Percentiles rank a stretch among this genome's conserved stretches.
Evolutionary conservation across 2,113 vertebrate genomes (phyloP).

Genomic region (Pseudolaguvia tuberculata): DNA sequence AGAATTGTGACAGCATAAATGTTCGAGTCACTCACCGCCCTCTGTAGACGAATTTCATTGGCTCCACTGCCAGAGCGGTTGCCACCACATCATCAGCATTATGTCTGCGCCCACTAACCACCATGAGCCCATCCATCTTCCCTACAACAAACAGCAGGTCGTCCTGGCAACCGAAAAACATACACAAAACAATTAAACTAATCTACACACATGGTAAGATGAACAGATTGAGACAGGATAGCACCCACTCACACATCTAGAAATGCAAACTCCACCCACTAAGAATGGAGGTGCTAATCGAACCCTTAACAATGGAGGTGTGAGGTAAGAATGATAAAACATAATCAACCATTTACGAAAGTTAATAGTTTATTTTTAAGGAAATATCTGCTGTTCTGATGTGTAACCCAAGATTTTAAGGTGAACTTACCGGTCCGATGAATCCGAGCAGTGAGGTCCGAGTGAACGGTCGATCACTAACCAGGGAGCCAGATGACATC

Average conservation of each 20-base stretch:
- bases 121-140: constrained; percentile 90
- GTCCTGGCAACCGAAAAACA: constrained; percentile 70
- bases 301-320: too few species aligned
- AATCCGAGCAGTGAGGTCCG: constrained; percentile 90
- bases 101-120: constrained; percentile 83
- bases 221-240: too few species aligned
- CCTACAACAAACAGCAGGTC: constrained; percentile 86
- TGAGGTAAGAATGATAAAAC: too few species aligned
- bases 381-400: background rate
- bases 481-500: constrained; percentile 68
- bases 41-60: constrained; percentile 97
- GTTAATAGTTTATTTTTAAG: too few species aligned
- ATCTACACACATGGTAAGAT: too few species aligned
- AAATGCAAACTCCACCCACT: too few species aligned
- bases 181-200: background rate
- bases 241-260: too few species aligned
- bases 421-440: constrained; percentile 81
- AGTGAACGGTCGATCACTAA: constrained; percentile 80
- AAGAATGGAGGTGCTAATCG: too few species aligned
- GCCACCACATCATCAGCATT: constrained; percentile 90
- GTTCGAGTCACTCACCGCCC: constrained; percentile 76
- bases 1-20: too few species aligned
- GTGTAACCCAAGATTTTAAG: background rate
- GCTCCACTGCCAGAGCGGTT: constrained; percentile 86
- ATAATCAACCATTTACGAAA: too few species aligned